Base-by-base conservation (phyloP, 1,140 invertebrate genomes). In the Coelopa frigida region DNA sequence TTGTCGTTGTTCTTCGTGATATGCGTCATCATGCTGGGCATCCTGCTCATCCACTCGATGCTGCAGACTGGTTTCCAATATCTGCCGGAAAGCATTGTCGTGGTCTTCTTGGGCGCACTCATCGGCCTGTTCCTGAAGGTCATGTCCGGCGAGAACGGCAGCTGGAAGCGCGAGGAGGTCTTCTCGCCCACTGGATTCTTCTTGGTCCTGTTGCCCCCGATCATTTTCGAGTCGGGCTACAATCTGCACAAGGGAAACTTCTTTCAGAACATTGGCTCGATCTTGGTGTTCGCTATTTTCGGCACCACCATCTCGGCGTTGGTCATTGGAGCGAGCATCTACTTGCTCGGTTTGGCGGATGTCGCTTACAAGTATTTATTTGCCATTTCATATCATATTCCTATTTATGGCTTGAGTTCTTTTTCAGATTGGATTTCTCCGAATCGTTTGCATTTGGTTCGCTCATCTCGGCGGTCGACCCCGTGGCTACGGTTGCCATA, bases 391-490 rank as follows among this genome's bases (percentile, higher is more conserved):
- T 43, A 10, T 3, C 14, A 8, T n/a, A 10, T 5, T 27, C 18
- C 11, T 26, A 31, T 41, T 12, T n/a, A 41, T 27, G n/a, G 12
- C 2, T 4, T 14, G 5, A 44, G 15, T 10, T 32, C 22, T 17
- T 1, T 29, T 40, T 2, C 32, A 66, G 65, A 3, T 53, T 68
- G 0, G 55, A 57, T 70, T 93, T 98, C 69, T 85, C 94, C 2
- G 94, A 99, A 71, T 97, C 93, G 52, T 97, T 98, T 80, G 94
- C 95, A 1, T 98, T 98, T 78, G 94, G 94, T 4, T 97, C 94
- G 3, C 50, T 68, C 1, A 98, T 98, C 64, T 97, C 93, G n/a
- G 95, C 95, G 40, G 94, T 99, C 12, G 95, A 98, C 76, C 95
- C 95, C 4, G 95, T 99, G 6, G 94, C 95, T 11, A 97, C 93